Percentiles rank a stretch among this genome's conserved stretches.
phyloP scores from a whole-genome alignment of 2,797 vertebrate species.

The Lates japonicus region DNA sequence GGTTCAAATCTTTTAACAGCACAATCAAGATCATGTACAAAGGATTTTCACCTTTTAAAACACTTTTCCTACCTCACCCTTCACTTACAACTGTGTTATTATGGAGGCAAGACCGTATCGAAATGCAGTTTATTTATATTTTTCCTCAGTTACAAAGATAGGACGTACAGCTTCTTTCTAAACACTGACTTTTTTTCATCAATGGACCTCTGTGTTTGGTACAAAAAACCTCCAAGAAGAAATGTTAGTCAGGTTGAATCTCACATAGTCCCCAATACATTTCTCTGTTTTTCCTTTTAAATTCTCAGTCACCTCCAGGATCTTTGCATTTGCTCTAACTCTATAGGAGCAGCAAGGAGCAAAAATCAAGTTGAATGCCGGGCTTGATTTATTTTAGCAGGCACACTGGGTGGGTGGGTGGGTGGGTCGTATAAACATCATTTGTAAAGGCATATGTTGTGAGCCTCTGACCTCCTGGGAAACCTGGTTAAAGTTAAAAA shows the following conservation, averaged over 20 bases:
- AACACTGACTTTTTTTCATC: not conserved
- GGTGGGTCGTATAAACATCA: constrained; percentile 62
- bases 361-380: constrained; percentile 14
- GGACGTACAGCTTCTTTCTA: not conserved
- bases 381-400: constrained; percentile 62
- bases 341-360: constrained; percentile 20
- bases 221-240: not conserved
- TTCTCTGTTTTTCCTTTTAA: not conserved
- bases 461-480: constrained; percentile 47
- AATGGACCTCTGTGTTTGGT: not conserved
- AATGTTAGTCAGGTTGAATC: too few species aligned
- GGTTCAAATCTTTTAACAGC: not conserved
- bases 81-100: not conserved
- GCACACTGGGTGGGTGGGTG: constrained; percentile 55
- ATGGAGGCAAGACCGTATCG: not conserved
- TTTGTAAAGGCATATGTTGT: constrained; percentile 52
- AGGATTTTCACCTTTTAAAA: not conserved
- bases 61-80: not conserved
- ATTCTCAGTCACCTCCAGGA: not conserved
- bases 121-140: not conserved
- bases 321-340: constrained; percentile 20
- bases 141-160: not conserved
- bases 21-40: not conserved
- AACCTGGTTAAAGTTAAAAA: constrained; percentile 33
- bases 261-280: too few species aligned